Conservation (phyloP, 2,797 vertebrate species). For the Leptodactylus fallax region DNA sequence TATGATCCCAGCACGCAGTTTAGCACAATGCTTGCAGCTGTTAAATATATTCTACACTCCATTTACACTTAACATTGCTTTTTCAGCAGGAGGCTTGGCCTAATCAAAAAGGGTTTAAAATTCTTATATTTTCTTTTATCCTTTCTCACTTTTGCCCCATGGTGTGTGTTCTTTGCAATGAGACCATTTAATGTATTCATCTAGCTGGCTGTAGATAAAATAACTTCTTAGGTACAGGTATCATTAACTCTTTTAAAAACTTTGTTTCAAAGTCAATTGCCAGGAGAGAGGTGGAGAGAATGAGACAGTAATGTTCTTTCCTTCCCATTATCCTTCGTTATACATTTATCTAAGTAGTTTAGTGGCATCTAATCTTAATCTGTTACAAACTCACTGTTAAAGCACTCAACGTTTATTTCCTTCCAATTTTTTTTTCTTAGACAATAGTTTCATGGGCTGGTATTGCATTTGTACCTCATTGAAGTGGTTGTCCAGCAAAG, state of each 20-base stretch:
- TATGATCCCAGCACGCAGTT: constrained; percentile 56
- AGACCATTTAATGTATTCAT: constrained; percentile 35
- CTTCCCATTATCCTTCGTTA: not conserved
- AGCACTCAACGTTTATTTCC: too few species aligned
- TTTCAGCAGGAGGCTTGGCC: constrained; percentile 58
- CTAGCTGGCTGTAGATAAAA: not conserved
- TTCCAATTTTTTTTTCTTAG: too few species aligned
- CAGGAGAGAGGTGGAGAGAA: not conserved
- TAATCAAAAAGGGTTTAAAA: constrained; percentile 55
- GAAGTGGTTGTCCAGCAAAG: too few species aligned
- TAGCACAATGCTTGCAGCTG: constrained; percentile 61
- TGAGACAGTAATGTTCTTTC: not conserved
- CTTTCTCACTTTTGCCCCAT: constrained; percentile 32
- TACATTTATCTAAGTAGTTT: not conserved
- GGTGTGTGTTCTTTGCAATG: constrained; percentile 29
- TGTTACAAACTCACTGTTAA: not conserved
- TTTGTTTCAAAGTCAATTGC: constrained; percentile 10
- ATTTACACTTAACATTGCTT: constrained; percentile 62
- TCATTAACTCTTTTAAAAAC: not conserved
- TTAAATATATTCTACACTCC: constrained; percentile 60
- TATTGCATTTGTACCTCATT: too few species aligned
- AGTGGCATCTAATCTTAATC: not conserved
- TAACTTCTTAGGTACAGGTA: constrained; percentile 16
- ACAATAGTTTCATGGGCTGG: too few species aligned
- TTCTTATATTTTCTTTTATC: constrained; percentile 36